These are phyloP conservation scores for Endotricha flammealis DNA, from an alignment of 2,888 invertebrate species.

Conservation along the genomic window DNA sequence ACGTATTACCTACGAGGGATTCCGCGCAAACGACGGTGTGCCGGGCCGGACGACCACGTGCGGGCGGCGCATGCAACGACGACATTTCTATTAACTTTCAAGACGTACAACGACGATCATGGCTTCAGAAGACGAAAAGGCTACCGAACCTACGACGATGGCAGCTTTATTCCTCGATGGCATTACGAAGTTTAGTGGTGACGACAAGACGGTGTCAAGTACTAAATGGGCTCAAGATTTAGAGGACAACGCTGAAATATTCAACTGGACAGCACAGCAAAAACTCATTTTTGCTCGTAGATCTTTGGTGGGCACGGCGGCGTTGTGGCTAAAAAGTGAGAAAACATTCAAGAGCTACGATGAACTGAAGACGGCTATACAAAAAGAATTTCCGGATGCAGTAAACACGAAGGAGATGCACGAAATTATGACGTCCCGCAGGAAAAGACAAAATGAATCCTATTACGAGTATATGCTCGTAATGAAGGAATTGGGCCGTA, in stretches of 20 bases:
- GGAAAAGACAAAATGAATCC: slow-evolving; percentile 16
- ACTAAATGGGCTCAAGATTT: slow-evolving; percentile 12
- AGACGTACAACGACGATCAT: neutral
- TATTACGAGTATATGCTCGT: slow-evolving; percentile 19
- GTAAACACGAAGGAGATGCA: slow-evolving; percentile 19
- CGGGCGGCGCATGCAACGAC: neutral
- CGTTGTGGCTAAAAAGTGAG: slow-evolving; percentile 19
- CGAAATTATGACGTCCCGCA: slow-evolving; percentile 19
- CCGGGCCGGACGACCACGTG: neutral
- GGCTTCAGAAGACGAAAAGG: too few species aligned
- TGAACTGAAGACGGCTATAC: slow-evolving; percentile 17
- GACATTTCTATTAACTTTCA: neutral
- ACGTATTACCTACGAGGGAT: too few species aligned
- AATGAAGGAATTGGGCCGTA: slow-evolving; percentile 24
- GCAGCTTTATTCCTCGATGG: too few species aligned
- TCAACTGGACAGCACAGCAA: slow-evolving; percentile 18
- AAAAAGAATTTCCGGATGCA: slow-evolving; percentile 20
- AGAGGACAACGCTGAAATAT: slow-evolving; percentile 25
- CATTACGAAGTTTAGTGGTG: too few species aligned
- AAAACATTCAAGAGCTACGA: slow-evolving; percentile 17
- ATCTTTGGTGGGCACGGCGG: slow-evolving; percentile 19
- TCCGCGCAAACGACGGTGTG: too few species aligned
- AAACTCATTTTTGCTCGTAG: slow-evolving; percentile 22
- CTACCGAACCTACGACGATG: too few species aligned
- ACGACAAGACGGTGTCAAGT: neutral